Evolutionary conservation across 2,113 vertebrate genomes (phyloP), one percentile per base, ranked within the genome.

Genomic region (Anguilla rostrata): DNA sequence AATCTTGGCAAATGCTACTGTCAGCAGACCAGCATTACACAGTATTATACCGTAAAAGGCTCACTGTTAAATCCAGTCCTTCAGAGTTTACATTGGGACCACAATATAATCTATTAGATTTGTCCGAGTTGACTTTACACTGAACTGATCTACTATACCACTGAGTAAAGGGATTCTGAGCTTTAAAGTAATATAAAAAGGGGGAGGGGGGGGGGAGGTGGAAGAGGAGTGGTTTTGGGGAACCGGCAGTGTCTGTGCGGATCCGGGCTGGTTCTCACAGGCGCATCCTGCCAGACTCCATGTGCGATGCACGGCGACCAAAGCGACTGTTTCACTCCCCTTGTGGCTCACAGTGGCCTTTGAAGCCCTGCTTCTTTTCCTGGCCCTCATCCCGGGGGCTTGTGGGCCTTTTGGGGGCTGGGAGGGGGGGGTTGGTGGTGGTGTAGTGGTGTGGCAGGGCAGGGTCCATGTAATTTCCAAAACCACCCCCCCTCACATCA

Each of bases 191-290:
- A 53, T 34, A 75, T 46, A 46, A 46, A 46, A 46, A 46, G 8
- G 8, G 5, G 8, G 43, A 2, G 43, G 5, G 8, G 43, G 43
- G 43, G 43, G 8, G 43, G 43, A 43, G 43, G 5, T 53, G 81
- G 81, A n/a, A 18, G 16, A 0, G 8, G 39, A 49, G 26, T 49
- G 40, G 39, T 1, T 41, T 4, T 20, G 22, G 63, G 49, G 34
- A 11, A 39, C 63, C 20, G 5, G 81, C n/a, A 12, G 81, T 56
- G 81, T 34, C 34, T 29, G 71, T 82, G 80, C 5, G 22, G 26
- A 16, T 41, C 71, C 39, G 39, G 84, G n/a, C 46, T 53, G 57
- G 34, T 34, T 83, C 82, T 86, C 34, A 82, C 78, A 83, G 78
- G 60, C 60, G 15, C 66, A 83, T 78, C 43, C 82, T 71, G 40